Evolutionary conservation across 2,888 invertebrate species (phyloP).

Genomic region (Drosophila helvetica): DNA sequence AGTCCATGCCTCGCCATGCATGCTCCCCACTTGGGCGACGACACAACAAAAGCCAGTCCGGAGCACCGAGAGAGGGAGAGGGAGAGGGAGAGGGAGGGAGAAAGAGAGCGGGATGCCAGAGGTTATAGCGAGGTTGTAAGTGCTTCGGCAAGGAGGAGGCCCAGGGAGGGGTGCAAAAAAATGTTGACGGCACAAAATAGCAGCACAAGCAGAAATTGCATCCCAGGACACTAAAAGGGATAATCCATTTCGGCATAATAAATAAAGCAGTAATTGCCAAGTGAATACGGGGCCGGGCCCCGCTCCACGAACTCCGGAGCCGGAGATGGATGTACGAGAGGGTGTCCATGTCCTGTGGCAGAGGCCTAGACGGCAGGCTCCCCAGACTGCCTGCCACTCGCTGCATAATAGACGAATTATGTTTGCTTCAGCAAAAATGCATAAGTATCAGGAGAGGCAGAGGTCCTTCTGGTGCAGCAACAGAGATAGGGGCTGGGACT

Average conservation of each 20-base stretch:
- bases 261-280: conserved; percentile 79
- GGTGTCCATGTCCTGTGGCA: conserved; percentile 28
- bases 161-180: conserved; percentile 22
- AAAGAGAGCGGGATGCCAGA: not conserved
- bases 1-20: not conserved
- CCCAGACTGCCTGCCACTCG: conserved; percentile 1
- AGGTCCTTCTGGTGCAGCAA: conserved; percentile 10
- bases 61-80: not conserved
- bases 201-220: conserved; percentile 77
- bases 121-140: conserved; percentile 10
- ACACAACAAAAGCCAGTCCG: not conserved
- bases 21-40: not conserved
- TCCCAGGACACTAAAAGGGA: conserved; percentile 71
- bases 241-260: conserved; percentile 81
- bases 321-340: conserved; percentile 15
- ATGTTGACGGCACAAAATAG: conserved; percentile 64
- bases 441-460: conserved; percentile 52
- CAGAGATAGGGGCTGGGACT: conserved; percentile 12
- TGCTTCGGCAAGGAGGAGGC: conserved; percentile 35
- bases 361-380: conserved; percentile 1
- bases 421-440: conserved; percentile 74
- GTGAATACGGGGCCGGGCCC: conserved; percentile 54
- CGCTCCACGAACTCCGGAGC: conserved; percentile 42
- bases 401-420: conserved; percentile 71
- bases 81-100: not conserved